Base-by-base conservation (phyloP, 2,888 invertebrate genomes). In the Timema cristinae region DNA sequence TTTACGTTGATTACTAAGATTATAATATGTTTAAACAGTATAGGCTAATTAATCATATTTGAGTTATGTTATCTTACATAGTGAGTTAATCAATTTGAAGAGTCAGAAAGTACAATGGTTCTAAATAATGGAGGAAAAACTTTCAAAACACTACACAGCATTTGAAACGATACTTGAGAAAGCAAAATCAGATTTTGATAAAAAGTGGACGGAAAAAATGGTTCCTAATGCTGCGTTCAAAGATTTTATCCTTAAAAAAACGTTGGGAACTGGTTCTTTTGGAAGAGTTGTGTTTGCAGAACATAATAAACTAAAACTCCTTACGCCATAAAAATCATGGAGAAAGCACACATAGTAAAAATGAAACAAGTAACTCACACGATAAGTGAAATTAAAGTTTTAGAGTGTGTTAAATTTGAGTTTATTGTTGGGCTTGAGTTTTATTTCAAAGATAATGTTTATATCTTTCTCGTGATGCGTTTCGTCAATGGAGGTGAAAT, bases 401-500 rank as follows among this genome's bases (percentile, higher is more conserved):
- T 73, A 63, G 67, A 72, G 16, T 71, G 73, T 50, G 67, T 74
- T 50, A 68, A 63, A n/a, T 73, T 71, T 67, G 51, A 66, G 16
- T 74, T 74, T 59, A 48, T 71, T 32, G 71, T 73, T 4, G 67
- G 52, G 11, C 61, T 74, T 52, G 72, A 73, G 5, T 73, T 67
- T 67, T 73, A 51, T 69, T 74, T 73, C 51, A 73, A 71, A 68
- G 74, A 74, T 52, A 73, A 73, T 63, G 71, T 51, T 32, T 69
- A 74, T 66, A 13, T 74, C 11, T 74, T 70, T 68, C 68, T 74
- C 5, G 69, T 56, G 48, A 47, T 73, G 70, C 74, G 71, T 10
- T 73, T 73, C 66, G 51, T 73, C 6, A 69, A 50, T 56, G 74
- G 74, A 13, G 74, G 74, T n/a, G 74, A 74, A 67, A 71, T 74